Evolutionary conservation across 2,797 vertebrate genomes (phyloP), one percentile per base, ranked within the genome.

Genomic region (Gobionotothen gibberifrons): DNA sequence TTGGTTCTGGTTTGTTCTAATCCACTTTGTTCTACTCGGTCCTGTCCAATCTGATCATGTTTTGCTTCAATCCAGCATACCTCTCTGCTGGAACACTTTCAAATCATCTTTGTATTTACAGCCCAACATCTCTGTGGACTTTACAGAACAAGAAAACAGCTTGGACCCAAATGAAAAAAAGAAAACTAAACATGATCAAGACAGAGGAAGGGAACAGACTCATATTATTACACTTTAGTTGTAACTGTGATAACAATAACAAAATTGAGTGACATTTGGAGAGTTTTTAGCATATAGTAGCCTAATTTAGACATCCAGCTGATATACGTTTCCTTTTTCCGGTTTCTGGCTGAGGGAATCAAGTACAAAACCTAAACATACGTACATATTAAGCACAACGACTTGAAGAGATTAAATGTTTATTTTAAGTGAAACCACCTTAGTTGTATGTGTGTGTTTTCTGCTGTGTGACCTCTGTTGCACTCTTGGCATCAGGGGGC

Each of bases 381-480:
- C 60, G 6, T 48, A 19, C 32, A 61, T 14, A 32, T 22, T 8
- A 53, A 40, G 15, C 0, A 0, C 0, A n/a, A 53, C 9, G 64
- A 51, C 11, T 9, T 32, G 32, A 10, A 32, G 32, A 32, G 12
- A 26, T 11, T 12, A n/a, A 39, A 13, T 61, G 29, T n/a, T 4
- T 0, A 21, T 63, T n/a, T 11, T 10, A 22, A 29, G 10, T 42
- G 48, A 43, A 43, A 78, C 63, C 15, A 15, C 54, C 44, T 49
- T 13, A 32, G 44, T 51, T 75, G 13, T 49, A 2, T 44, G 69
- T 55, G 59, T 2, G 48, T 60, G 32, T 69, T 76, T 69, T 56
- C 54, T 62, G 69, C 75, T 17, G 59, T 22, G 60, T 60, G 78
- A 87, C 83, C 82, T 65, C 26, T 67, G 59, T 53, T 70, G 58